Evolutionary conservation across 2,888 invertebrate genomes (phyloP), one percentile per base, ranked within the genome.

Genomic region (Hyppa rectilinea): DNA sequence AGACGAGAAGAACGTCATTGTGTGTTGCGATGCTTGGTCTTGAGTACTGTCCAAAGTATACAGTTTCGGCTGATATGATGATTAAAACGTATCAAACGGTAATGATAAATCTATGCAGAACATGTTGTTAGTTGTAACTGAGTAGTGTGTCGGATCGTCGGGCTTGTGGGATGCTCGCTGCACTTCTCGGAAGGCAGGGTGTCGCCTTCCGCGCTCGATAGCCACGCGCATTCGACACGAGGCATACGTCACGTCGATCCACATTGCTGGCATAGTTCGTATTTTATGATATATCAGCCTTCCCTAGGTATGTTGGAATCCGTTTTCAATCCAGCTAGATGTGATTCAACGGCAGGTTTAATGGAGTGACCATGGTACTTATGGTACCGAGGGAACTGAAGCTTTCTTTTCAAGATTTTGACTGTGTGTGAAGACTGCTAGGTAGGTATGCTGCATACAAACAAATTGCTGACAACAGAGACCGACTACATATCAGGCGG

Each of bases 181-280:
- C 84, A 85, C 81, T 93, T 93, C 92, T 84, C 74, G 83, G 91
- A 92, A 93, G 74, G 73, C 75, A 69, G 78, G 87, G 91, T 91
- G 88, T 92, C 91, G 86, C 81, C 88, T 92, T 89, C 83, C 87
- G 75, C 68, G 75, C 75, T 43, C 38, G 61, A 71, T 74, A 60
- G 80, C 61, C 58, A 72, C 45, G 75, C 67, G 71, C 76, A 78
- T 75, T 75, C 61, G 74, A 75, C 68, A 55, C 68, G 74, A 77
- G 74, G 72, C 78, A 69, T 71, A 83, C 78, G 71, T 83, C 71
- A 81, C 61, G 34, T 52, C 58, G 45, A 75, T 45, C 50, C 50
- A 61, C 74, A 74, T 74, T 56, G 50, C 59, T 71, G 60, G 47
- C 50, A 71, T 76, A 71, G 29, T 56, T 74, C 40, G 49, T 29